phyloP scores from a whole-genome alignment of 1,140 invertebrate genomes.

The Brachionus rotundiformis region DNA sequence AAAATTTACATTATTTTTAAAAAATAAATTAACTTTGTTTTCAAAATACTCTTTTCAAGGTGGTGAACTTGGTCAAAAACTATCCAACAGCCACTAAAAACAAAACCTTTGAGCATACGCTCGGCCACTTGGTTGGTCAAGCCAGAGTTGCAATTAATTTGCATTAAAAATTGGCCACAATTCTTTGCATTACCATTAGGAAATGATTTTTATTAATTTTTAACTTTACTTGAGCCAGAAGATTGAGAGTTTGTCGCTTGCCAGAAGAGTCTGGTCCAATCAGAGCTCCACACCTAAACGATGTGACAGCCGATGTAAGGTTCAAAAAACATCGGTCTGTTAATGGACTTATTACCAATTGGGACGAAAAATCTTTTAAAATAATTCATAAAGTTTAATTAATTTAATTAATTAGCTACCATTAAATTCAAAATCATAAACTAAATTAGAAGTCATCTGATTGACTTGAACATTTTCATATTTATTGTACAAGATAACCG shows the following conservation, averaged over 20 bases:
- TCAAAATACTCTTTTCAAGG: background rate
- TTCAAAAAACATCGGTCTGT: conserved; percentile 60
- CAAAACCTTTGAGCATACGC: background rate
- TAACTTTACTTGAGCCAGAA: conserved; percentile 58
- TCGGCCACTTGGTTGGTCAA: background rate
- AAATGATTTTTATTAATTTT: no score
- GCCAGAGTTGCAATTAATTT: conserved; percentile 31
- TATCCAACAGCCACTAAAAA: conserved; percentile 44
- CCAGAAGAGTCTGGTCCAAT: conserved; percentile 59
- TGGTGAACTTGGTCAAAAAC: background rate
- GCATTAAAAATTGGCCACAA: conserved; percentile 39
- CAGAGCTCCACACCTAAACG: conserved; percentile 59
- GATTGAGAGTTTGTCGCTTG: conserved; percentile 61
- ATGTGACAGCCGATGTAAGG: conserved; percentile 58
- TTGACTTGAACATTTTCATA: conserved; percentile 54
- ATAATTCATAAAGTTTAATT: background rate
- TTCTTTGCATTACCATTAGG: background rate
- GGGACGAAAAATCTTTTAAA: background rate
- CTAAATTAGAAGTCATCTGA: conserved; percentile 57
- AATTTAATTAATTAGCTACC: conserved; percentile 54
- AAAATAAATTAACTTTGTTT: background rate
- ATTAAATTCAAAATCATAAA: conserved; percentile 62
- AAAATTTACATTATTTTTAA: no score
- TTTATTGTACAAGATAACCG: conserved; percentile 55
- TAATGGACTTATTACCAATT: conserved; percentile 57